Base-by-base conservation (phyloP, 2,113 vertebrate species). In the Melozone crissalis region DNA sequence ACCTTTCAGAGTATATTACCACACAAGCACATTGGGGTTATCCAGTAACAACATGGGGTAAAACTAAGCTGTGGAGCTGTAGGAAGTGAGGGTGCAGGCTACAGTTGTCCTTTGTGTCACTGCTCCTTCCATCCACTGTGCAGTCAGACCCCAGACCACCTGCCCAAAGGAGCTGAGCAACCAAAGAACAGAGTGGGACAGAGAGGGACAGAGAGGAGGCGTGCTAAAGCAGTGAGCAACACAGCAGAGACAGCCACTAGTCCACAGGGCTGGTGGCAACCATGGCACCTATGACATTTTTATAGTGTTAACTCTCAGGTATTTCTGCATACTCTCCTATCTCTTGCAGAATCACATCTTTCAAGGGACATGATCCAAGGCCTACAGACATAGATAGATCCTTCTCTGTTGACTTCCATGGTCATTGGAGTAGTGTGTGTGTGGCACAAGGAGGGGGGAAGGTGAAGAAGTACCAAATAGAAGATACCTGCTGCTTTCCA, bases 21-120 rank as follows among this genome's bases (percentile, higher is more conserved):
- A 73, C 23, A 33, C 11, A 24, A 5, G 5, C 10, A 28, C 3
- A 24, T 84, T n/a, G 39, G 69, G 31, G 75, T 79, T 79, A 54
- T 15, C 57, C 1, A 4, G 52, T 46, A 71, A 62, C 15, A 66
- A 61, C 14, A 39, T 0, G 1, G 17, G 30, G 55, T 5, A 54
- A 67, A 73, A 41, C 19, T 24, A 8, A 80, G 43, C 68, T 65
- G 47, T 63, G 59, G 55, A 39, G 59, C 49, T 87, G 68, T n/a
- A 63, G 44, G 39, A 76, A 63, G n/a, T 30, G n/a, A 80, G 22
- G 19, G 19, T 54, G 31, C 37, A 74, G 61, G 30, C 16, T 57
- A 15, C 12, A 13, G 58, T 10, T 35, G 7, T 79, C 43, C 43
- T 72, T 67, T 51, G n/a, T 93, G 77, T 58, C 91, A 61, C 22